Evolutionary conservation across 1,140 invertebrate genomes (phyloP), one percentile per base, ranked within the genome.

Genomic region (Tachypleus tridentatus): DNA sequence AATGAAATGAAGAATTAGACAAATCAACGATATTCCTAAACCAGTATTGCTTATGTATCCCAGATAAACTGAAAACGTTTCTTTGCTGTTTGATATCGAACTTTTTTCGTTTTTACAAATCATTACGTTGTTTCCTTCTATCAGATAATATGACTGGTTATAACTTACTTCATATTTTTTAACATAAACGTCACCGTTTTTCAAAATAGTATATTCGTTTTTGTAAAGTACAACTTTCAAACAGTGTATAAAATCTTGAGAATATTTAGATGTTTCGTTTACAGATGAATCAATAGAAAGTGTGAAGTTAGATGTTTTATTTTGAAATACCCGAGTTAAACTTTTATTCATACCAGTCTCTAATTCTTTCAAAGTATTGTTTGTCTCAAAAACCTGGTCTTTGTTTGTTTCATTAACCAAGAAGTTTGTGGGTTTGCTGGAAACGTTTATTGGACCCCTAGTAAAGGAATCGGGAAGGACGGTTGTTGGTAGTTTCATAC

Each of bases 11-110:
- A 80, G 63, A 47, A 78, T 57, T 0, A 82, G 70, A 66, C 77
- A 81, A 7, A 81, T 65, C 57, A 80, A 75, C 0, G 81, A 82
- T 3, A 81, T 71, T 4, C 77, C 75, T 0, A 81, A 70, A 4
- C 80, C 77, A 53, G 73, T 71, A 49, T 79, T 71, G 1, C 80
- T 79, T 4, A 81, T 68, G 64, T 78, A 80, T 3, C 77, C 77
- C 74, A 80, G 58, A 75, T 75, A 65, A 80, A 81, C 6, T n/a
- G 58, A 49, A 11, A 51, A 49, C 49, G 63, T 9, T 48, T 67
- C 67, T 62, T 64, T 53, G 47, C 51, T 47, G 4, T 62, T n/a
- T 49, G 11, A 9, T 58, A 63, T 57, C 29, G 29, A 29, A 49
- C 5, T 29, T 29, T 54, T 29, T 11, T 67, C 58, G 58, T 66